Base-by-base conservation (phyloP, 2,797 vertebrate genomes). In the Lycodopsis pacificus region DNA sequence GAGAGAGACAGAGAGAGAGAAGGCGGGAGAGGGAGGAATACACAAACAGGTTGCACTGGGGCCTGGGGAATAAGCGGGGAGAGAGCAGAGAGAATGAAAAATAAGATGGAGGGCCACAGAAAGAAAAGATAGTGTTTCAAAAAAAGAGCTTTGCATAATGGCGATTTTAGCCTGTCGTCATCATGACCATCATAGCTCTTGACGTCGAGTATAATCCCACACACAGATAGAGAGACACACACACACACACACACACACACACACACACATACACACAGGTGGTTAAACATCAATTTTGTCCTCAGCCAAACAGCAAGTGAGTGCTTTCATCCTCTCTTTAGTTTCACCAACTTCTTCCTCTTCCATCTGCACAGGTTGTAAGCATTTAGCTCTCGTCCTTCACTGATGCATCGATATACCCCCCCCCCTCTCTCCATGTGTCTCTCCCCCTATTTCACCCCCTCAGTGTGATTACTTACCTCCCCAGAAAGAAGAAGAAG, bases 41-140 rank as follows among this genome's bases (percentile, higher is more conserved):
- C 90, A 93, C 90, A 93, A 92, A 93, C 92, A 93, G 90, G 93
- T 94, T 93, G 92, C 85, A 82, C 73, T 82, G 87, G 84, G 92
- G 84, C 92, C 87, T 88, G 76, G 93, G 91, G 92, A 92, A 88
- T 91, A 81, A 66, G 34, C 40, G 10, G 48, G 65, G 71, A 51
- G 65, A 67, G 70, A 51, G 76, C 49, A 81, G 61, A 65, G 66
- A 76, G 81, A 72, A 70, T 78, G 79, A 77, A 58, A 91, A 89
- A 92, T 85, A 89, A 89, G 87, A 91, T 85, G 83, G 87, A 85
- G 81, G 73, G 71, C 81, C 79, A 63, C 49, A 73, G 72, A 83
- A 70, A 74, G 76, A 76, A 82, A 64, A 79, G 48, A 61, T 53
- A 40, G 61, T 30, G 77, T 22, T 86, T 86, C 73, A 73, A 85